Evolutionary conservation across 1,140 invertebrate species (phyloP), one percentile per base, ranked within the genome.

Genomic region (Lethrus apterus): DNA sequence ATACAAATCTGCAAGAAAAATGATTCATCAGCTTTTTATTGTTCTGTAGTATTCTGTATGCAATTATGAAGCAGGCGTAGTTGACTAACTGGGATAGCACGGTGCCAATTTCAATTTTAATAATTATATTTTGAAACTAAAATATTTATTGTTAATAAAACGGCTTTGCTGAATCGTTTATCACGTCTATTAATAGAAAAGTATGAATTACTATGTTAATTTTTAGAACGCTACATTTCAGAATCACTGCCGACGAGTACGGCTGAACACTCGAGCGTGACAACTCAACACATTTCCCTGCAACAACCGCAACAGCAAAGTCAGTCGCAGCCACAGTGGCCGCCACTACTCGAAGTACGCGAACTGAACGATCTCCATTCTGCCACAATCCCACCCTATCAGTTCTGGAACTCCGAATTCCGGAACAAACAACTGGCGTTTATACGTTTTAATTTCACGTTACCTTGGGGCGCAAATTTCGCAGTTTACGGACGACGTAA

Each of bases 401-500:
- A 89, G 58, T 93, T 93, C 67, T 93, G 89, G 90, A 89, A 87
- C 64, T 80, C 86, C 10, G 86, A 91, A 70, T 90, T 93, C 62
- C 77, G 83, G 41, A 92, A 90, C 69, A 86, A 86, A 65, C 83
- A 89, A 64, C 84, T 87, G 29, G 84, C 87, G 30, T 90, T 89
- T 63, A 85, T 93, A 55, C 78, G 86, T 45, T 78, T 96, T 63
- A 94, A 94, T 68, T 82, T 95, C 57, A 89, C 87, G 7, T 69
- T 95, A 52, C 87, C 90, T 0, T 86, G 86, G 79, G 84, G 86
- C 55, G 87, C 90, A 9, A 91, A 93, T 67, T 86, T 96, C 60
- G 93, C 92, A 19, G 86, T 97, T 41, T 97, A 93, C 69, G 90
- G 90, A 2, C 76, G 92, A 50, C 76, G 89, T 51, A 94, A 93